Evolutionary conservation across 64 coral and sea anemone genomes (phyloP), one percentile per base, ranked within the genome.

Genomic region (Pachyseris speciosa): DNA sequence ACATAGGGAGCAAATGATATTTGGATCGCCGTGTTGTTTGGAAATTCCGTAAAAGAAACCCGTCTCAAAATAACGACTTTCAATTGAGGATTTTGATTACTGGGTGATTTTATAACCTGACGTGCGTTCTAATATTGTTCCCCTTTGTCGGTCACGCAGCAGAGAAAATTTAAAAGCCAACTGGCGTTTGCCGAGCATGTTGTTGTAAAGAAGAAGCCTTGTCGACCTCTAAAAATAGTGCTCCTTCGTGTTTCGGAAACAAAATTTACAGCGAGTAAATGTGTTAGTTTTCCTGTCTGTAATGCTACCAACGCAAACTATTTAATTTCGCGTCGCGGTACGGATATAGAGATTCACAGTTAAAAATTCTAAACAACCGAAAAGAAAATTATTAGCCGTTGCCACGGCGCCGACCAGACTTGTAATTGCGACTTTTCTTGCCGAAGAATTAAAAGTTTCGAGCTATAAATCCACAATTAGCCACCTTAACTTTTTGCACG

Each of bases 401-500:
- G 16, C 51, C 77, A 40, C 31, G 52, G 77, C 51, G 77, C 52
- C 77, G 32, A 52, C 19, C 11, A 81, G 77, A 61, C 77, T 61
- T 81, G 55, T n/a, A 61, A 63, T 58, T 24, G 2, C 20, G 53
- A 81, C 77, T 61, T 58, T 25, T 55, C 34, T 81, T 81, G 20
- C 77, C 77, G 50, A 81, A 63, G 28, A 33, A 81, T 81, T 81
- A 63, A 61, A 60, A 61, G 77, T 81, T 41, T 81, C 77, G 77
- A 81, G 77, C 53, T 60, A 55, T 63, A 81, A 81, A 63, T 81
- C 77, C 77, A 61, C 77, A 81, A 81, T 81, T 81, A 81, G 77
- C 77, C 77, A 81, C 77, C 77, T 63, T 63, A 49, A 57, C 31
- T 26, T 81, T 81, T 81, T 61, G 50, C 32, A 81, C 53, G 77